Base-by-base conservation (phyloP, 2,113 vertebrate species). In the Pluvialis apricaria region DNA sequence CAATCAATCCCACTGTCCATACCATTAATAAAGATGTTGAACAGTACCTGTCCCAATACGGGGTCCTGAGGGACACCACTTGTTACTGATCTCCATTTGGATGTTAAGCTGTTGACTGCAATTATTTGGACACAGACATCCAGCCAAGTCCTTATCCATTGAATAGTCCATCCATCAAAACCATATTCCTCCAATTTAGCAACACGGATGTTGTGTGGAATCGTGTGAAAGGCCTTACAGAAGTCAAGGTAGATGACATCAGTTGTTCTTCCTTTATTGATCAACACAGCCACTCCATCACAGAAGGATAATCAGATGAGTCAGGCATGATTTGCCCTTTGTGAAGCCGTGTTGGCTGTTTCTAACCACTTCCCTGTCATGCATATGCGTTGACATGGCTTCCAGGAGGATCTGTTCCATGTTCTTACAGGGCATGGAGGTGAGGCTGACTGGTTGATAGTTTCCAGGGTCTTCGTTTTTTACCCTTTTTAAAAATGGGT, bases 1-100 rank as follows among this genome's bases (percentile, higher is more conserved):
- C 34, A 19, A 15, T 42, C 40, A 18, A 40, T 80, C 8, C 34
- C 24, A 9, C 38, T 71, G 32, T 34, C 40, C 54, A 20, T 25
- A 42, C 4, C 29, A 40, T 47, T 57, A 31, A 55, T 64, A 38
- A 71, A 55, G 22, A 47, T 24, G 25, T 42, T 57, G 15, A 55
- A 72, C 1, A 28, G 40, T 29, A 57, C 29, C 2, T 2, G 24
- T 65, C 28, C 32, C 45, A 18, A 1, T 12, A 38, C 0, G 1
- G 10, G 32, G 7, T 34, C 45, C 54, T 24, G 36, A 31, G 21
- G 18, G 28, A 66, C 22, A 82, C 2, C 1, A 58, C 17, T 42
- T 45, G 11, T 45, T 57, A 15, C 0, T 0, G 29, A 36, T 31
- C 19, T 72, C 26, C 19, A 18, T 57, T 51, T 77, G 47, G 36